Percentiles rank a stretch among this genome's conserved stretches.
These are phyloP conservation scores for Cyphomyrus plagiostoma DNA, from an alignment of 2,113 vertebrate species.

Conservation along the genomic window DNA sequence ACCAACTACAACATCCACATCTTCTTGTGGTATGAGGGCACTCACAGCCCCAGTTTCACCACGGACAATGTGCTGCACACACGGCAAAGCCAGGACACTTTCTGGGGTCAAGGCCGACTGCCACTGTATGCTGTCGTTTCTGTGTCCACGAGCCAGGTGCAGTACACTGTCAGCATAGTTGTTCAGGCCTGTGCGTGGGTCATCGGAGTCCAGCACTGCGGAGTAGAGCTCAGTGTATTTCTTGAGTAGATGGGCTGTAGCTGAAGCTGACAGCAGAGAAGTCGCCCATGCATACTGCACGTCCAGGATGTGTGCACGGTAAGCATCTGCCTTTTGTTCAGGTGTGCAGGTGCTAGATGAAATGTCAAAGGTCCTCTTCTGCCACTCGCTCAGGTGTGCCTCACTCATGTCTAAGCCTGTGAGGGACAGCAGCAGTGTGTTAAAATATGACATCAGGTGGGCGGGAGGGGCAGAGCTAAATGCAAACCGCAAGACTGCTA, in stretches of 20 bases:
- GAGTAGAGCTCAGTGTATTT: constrained; percentile 78
- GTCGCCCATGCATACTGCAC: constrained; percentile 90
- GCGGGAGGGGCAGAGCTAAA: background rate
- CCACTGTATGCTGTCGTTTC: constrained; percentile 81
- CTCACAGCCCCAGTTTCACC: constrained; percentile 40
- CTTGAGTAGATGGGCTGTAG: constrained; percentile 71
- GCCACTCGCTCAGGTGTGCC: constrained; percentile 84
- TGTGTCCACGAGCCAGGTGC: constrained; percentile 75
- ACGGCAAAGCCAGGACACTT: constrained; percentile 68
- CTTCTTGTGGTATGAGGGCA: constrained; percentile 52
- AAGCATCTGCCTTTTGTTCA: constrained; percentile 79
- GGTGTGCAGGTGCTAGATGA: constrained; percentile 73
- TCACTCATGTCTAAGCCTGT: constrained; percentile 59
- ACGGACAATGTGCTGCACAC: constrained; percentile 68
- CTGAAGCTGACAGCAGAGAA: constrained; percentile 74
- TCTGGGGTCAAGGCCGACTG: constrained; percentile 73
- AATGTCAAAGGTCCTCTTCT: constrained; percentile 80
- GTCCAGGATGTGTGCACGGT: constrained; percentile 76
- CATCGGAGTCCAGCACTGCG: constrained; percentile 81
- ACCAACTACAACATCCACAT: constrained; percentile 50
- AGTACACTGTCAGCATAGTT: constrained; percentile 83
- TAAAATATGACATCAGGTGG: constrained; percentile 40
- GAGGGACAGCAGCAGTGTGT: constrained; percentile 49
- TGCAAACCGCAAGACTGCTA: background rate
- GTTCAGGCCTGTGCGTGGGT: constrained; percentile 73